Evolutionary conservation across 2,888 invertebrate species (phyloP).

Genomic region (Pseudanteris insignis): DNA sequence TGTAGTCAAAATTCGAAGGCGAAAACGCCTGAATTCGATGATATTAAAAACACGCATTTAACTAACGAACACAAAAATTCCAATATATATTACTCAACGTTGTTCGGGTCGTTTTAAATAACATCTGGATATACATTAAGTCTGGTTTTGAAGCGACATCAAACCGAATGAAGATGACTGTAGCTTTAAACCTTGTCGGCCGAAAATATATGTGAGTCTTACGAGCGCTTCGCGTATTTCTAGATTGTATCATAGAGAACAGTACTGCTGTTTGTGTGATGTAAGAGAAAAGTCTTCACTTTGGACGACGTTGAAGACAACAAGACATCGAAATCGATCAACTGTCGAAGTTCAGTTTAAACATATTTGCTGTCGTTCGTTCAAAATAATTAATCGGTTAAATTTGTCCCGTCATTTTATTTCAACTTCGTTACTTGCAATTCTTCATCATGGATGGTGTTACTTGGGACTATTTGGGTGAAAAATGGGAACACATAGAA

Average conservation of each 20-base stretch:
- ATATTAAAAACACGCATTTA: too few relatives aligned
- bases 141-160: constrained; percentile 7
- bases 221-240: constrained; percentile 43
- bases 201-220: constrained; percentile 42
- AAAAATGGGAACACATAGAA: constrained; percentile 62
- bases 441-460: constrained; percentile 50
- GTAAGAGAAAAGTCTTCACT: constrained; percentile 43
- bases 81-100: constrained; percentile 4
- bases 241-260: constrained; percentile 29
- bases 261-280: constrained; percentile 43
- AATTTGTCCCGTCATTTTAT: too few relatives aligned
- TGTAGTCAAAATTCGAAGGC: too few relatives aligned
- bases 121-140: constrained; percentile 12
- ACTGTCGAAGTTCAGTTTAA: not conserved
- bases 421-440: too few relatives aligned
- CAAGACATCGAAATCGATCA: constrained; percentile 14
- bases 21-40: too few relatives aligned
- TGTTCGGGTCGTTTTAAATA: constrained; percentile 6
- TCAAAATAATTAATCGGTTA: too few relatives aligned
- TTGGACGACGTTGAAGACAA: constrained; percentile 29
- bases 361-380: too few relatives aligned
- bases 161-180: constrained; percentile 17
- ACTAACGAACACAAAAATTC: too few relatives aligned
- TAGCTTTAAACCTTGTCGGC: constrained; percentile 37
- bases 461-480: constrained; percentile 56